A percentile compares a stretch with the other conserved stretches of the same genome.
Conservation (phyloP, 2,888 invertebrate species). For the Drosophila vallismaia region DNA sequence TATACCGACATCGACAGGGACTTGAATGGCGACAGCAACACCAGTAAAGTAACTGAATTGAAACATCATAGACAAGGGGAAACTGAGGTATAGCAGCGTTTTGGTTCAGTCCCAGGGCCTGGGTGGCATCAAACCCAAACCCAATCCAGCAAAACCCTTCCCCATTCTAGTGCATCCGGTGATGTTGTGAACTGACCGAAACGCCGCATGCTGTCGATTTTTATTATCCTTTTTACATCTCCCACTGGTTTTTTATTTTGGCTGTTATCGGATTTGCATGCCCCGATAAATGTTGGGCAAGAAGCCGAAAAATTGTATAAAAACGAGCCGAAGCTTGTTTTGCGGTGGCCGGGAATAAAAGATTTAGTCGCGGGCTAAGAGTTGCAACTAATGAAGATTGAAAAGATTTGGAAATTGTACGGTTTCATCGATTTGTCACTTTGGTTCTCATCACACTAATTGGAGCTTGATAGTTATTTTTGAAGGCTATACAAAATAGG, state of each 20-base stretch:
- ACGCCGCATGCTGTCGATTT: constrained; percentile 47
- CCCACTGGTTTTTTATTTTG: constrained; percentile 14
- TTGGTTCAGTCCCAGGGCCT: constrained; percentile 20
- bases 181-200: constrained; percentile 43
- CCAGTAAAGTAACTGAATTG: constrained; percentile 59
- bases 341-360: constrained; percentile 8
- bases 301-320: constrained; percentile 61
- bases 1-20: constrained; percentile 9
- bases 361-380: constrained; percentile 3
- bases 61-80: constrained; percentile 52
- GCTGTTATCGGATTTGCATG: constrained; percentile 71
- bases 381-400: constrained; percentile 23
- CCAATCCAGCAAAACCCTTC: constrained; percentile 6
- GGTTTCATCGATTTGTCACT: neutral
- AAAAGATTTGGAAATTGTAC: constrained; percentile 30
- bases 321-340: constrained; percentile 51
- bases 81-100: constrained; percentile 1
- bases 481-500: neutral
- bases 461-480: neutral
- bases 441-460: neutral
- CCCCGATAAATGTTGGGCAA: constrained; percentile 37
- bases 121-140: constrained; percentile 61
- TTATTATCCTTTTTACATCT: constrained; percentile 28
- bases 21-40: constrained; percentile 23
- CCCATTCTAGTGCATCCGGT: constrained; percentile 17